Conservation (phyloP, 2,888 invertebrate species). For the Sussaba pulchella region DNA sequence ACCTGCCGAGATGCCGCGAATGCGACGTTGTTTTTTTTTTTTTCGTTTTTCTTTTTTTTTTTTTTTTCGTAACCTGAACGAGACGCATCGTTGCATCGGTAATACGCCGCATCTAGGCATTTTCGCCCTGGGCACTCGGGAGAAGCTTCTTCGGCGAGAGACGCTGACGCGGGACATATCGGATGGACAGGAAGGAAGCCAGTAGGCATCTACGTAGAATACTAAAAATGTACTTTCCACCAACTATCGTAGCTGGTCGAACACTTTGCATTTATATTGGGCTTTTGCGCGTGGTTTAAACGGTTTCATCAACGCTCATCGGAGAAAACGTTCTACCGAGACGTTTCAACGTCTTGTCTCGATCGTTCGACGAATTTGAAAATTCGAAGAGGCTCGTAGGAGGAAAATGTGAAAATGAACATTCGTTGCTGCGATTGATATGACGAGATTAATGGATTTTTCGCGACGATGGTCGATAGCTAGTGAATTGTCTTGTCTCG, state of each 20-base stretch:
- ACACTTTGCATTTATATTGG: slow-evolving; percentile 77
- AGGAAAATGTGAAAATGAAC: too few species aligned
- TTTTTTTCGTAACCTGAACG: neutral
- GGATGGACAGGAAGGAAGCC: slow-evolving; percentile 40
- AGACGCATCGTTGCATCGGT: neutral
- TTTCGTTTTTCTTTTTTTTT: slow-evolving; percentile 7
- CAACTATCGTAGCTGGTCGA: slow-evolving; percentile 47
- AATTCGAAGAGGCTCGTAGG: too few species aligned
- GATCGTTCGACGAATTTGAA: neutral
- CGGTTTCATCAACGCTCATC: slow-evolving; percentile 44
- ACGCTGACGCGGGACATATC: neutral
- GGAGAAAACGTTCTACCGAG: neutral
- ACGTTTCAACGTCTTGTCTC: neutral
- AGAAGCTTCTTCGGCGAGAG: slow-evolving; percentile 47
- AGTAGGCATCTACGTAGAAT: slow-evolving; percentile 42
- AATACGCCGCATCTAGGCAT: slow-evolving; percentile 36
- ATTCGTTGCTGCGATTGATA: too few species aligned
- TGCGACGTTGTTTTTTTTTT: slow-evolving; percentile 19
- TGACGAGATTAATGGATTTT: too few species aligned
- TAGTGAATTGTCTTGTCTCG: too few species aligned
- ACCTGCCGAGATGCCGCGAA: slow-evolving; percentile 16
- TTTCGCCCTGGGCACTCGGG: slow-evolving; percentile 40
- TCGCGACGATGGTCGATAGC: too few species aligned
- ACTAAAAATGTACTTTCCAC: slow-evolving; percentile 29
- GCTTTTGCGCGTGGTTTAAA: slow-evolving; percentile 34